Conservation (phyloP, 2,888 invertebrate species). For the Cordilura impudica region DNA sequence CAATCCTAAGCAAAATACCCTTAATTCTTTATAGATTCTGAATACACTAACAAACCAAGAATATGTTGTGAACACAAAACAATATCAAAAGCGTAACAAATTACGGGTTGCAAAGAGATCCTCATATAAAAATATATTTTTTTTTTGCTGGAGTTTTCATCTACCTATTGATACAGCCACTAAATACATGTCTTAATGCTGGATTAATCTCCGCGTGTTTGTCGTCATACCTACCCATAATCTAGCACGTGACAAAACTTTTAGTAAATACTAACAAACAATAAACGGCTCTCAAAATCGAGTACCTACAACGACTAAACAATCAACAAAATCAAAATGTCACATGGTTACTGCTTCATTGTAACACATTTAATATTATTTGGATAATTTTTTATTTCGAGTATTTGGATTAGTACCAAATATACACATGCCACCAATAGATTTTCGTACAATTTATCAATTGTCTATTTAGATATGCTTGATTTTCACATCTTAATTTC, state of each 20-base stretch:
- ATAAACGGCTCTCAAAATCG: conserved; percentile 9
- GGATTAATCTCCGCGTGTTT: conserved; percentile 62
- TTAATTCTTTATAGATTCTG: conserved; percentile 23
- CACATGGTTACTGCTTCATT: conserved; percentile 58
- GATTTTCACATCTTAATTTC: conserved; percentile 51
- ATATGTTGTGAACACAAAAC: conserved; percentile 39
- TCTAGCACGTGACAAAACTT: conserved; percentile 60
- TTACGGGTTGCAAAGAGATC: conserved; percentile 52
- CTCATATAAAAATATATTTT: too few species aligned
- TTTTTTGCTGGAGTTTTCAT: conserved; percentile 13
- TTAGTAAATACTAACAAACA: conserved; percentile 52
- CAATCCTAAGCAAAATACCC: conserved; percentile 15
- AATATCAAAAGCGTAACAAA: conserved; percentile 60
- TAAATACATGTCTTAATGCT: conserved; percentile 53
- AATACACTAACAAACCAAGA: conserved; percentile 25
- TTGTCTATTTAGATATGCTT: conserved; percentile 35
- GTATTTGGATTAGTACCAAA: conserved; percentile 37
- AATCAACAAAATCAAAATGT: conserved; percentile 60
- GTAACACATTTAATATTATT: conserved; percentile 3
- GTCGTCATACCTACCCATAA: conserved; percentile 60
- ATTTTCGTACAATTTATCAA: not conserved
- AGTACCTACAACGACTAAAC: conserved; percentile 51
- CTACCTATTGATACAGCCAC: conserved; percentile 24
- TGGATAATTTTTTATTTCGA: conserved; percentile 54
- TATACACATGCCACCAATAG: not conserved